Evolutionary conservation across 2,113 vertebrate species (phyloP).

Genomic region (Lagenorhynchus albirostris): DNA sequence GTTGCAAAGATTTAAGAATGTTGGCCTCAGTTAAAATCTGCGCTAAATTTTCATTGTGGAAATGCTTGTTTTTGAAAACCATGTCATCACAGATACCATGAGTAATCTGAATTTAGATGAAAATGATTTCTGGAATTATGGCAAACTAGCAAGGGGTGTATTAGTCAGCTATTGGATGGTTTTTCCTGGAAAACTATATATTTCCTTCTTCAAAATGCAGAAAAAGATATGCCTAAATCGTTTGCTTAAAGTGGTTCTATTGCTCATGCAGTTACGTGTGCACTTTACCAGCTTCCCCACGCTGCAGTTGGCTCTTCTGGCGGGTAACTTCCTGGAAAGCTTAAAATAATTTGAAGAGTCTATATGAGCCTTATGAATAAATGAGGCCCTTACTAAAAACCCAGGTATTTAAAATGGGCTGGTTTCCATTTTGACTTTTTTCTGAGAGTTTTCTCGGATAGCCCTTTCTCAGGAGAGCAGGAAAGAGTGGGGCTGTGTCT

Average conservation of each 20-base stretch:
- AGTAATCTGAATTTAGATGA: conserved; percentile 4
- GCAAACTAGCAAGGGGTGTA: not conserved
- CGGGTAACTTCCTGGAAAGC: conserved; percentile 57
- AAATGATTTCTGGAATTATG: not conserved
- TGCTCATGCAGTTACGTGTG: not conserved
- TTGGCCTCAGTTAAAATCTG: not conserved
- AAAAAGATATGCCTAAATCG: not conserved
- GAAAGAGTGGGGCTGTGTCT: conserved; percentile 73
- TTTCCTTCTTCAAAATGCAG: not conserved
- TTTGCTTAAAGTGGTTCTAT: not conserved
- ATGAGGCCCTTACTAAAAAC: conserved; percentile 53
- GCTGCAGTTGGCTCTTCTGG: conserved; percentile 35
- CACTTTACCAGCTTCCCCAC: conserved; percentile 43
- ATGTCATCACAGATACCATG: conserved; percentile 53
- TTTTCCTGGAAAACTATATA: not conserved
- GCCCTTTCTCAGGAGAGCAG: conserved; percentile 60
- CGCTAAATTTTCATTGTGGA: conserved; percentile 27
- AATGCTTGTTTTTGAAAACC: conserved; percentile 64
- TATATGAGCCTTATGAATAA: conserved; percentile 64
- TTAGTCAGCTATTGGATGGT: not conserved
- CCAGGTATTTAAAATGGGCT: conserved; percentile 65
- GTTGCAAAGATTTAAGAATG: not conserved
- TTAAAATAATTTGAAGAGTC: conserved; percentile 55
- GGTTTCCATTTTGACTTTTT: conserved; percentile 64
- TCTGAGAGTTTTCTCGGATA: conserved; percentile 72